phyloP scores from a whole-genome alignment of 2,797 vertebrate genomes.

The Macropus fuliginosus region DNA sequence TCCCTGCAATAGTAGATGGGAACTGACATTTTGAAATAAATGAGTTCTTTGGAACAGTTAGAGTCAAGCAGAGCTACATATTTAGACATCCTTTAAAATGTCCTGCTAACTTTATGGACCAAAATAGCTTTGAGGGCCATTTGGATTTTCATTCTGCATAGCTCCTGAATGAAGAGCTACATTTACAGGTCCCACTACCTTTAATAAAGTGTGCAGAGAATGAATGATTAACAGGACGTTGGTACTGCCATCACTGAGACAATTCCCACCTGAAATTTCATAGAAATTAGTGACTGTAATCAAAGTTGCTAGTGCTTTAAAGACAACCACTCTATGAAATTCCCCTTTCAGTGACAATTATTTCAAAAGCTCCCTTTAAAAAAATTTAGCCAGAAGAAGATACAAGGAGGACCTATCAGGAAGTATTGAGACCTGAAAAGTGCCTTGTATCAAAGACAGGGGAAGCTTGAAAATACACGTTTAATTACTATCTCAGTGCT shows the following conservation, averaged over 20 bases:
- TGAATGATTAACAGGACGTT: background rate
- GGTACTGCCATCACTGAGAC: background rate
- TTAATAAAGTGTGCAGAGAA: background rate
- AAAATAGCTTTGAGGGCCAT: background rate
- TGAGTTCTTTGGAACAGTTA: conserved; percentile 4
- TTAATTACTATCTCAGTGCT: background rate
- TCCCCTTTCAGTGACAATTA: background rate
- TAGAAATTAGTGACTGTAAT: conserved; percentile 48
- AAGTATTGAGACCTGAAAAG: background rate
- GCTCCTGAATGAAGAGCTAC: background rate
- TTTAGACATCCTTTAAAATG: conserved; percentile 11
- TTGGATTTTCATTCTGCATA: background rate
- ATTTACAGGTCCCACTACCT: background rate
- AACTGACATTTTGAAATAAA: conserved; percentile 6
- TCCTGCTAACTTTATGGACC: background rate
- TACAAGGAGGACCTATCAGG: background rate
- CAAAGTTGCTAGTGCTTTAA: conserved; percentile 35
- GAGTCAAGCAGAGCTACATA: conserved; percentile 2
- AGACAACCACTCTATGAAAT: background rate
- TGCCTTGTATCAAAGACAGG: background rate
- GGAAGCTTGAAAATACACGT: background rate
- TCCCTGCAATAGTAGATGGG: background rate
- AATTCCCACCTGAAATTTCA: conserved; percentile 35
- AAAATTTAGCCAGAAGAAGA: background rate
- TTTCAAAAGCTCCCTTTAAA: background rate